Evolutionary conservation across 2,797 vertebrate species (phyloP).

Genomic region (Tokudaia tokunoshimensis): DNA sequence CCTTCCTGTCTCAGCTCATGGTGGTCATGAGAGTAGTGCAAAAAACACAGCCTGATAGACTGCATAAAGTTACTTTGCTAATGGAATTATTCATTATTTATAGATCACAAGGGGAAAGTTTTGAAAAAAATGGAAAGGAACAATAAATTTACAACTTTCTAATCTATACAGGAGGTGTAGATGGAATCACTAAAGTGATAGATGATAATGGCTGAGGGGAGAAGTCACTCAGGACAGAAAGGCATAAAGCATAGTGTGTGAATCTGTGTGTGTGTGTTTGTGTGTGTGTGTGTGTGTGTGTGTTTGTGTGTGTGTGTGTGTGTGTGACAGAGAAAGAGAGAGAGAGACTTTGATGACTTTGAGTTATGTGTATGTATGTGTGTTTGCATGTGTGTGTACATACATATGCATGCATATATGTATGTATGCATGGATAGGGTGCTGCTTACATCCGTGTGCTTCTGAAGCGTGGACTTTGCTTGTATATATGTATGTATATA

Average conservation of each 20-base stretch:
- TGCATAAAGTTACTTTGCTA: constrained; percentile 60
- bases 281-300: no score
- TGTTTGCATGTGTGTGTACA: accelerated
- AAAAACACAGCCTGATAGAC: constrained; percentile 34
- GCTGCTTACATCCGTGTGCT: neutral
- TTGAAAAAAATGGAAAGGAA: constrained; percentile 44
- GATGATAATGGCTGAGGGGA: neutral
- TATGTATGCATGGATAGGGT: neutral
- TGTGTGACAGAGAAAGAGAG: no score
- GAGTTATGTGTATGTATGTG: neutral
- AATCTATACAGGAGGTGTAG: neutral
- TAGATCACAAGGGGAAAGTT: constrained; percentile 26
- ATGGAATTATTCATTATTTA: constrained; percentile 75
- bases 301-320: accelerated
- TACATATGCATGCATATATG: neutral
- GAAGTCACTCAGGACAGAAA: neutral
- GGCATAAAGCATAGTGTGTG: accelerated
- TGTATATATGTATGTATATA: neutral
- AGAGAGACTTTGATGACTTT: no score
- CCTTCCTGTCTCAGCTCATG: neutral
- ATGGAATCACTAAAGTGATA: neutral
- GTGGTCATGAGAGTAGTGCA: neutral
- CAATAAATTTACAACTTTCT: constrained; percentile 57
- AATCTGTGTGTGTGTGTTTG: neutral
- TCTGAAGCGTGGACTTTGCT: neutral